phyloP scores from a whole-genome alignment of 2,113 vertebrate species.

The Thamnophis sirtalis region DNA sequence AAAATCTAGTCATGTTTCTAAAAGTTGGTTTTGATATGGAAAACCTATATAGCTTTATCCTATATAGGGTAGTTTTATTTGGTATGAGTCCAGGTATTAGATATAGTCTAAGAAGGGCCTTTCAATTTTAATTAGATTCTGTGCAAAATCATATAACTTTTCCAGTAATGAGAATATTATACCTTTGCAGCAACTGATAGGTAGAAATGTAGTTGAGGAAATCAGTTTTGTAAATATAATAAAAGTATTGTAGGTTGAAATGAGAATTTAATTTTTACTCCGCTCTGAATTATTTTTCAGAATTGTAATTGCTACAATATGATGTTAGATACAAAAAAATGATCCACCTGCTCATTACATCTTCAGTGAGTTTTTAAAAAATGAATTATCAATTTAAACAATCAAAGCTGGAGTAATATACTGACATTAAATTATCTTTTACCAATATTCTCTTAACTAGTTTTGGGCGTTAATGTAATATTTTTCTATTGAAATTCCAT shows the following conservation, averaged over 20 bases:
- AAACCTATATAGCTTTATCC: background rate
- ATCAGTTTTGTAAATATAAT: background rate
- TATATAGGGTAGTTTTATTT: background rate
- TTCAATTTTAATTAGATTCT: background rate
- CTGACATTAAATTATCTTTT: background rate
- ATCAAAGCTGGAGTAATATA: background rate
- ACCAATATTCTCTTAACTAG: background rate
- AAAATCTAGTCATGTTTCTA: background rate
- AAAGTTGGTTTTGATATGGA: background rate
- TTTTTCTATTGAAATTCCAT: background rate
- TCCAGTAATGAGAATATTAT: background rate
- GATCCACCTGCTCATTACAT: background rate
- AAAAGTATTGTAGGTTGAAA: background rate
- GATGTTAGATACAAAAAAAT: background rate
- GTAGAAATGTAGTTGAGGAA: background rate
- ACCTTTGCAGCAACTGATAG: background rate
- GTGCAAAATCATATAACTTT: background rate
- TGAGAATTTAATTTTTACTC: background rate
- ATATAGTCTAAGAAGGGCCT: background rate
- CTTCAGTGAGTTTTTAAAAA: background rate
- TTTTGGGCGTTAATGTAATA: background rate
- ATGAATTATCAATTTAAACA: background rate
- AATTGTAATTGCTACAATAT: background rate
- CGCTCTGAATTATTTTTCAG: background rate
- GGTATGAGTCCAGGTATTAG: background rate